These are phyloP conservation scores for Leptinotarsa rubiginosa DNA, from an alignment of 2,888 invertebrate genomes.

Conservation along the genomic window DNA sequence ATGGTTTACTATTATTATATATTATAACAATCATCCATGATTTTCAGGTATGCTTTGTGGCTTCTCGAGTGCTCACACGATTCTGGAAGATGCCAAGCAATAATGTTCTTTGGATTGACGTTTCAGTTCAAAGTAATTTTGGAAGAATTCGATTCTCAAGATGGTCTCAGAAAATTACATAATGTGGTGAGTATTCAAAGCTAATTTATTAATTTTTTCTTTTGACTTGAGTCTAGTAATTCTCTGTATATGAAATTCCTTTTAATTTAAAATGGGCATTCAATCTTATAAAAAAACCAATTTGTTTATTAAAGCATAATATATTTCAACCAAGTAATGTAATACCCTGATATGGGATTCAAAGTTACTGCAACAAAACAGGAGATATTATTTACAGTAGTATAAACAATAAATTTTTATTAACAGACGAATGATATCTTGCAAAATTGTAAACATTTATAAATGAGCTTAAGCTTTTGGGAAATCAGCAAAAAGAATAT, in stretches of 20 bases:
- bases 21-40: background rate
- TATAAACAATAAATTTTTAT: background rate
- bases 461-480: too few relatives aligned
- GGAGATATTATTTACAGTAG: background rate
- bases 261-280: too few relatives aligned
- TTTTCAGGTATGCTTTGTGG: slow-evolving; percentile 88
- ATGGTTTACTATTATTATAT: background rate
- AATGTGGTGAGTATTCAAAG: slow-evolving; percentile 79
- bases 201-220: background rate
- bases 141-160: slow-evolving; percentile 93
- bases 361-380: background rate
- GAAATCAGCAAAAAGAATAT: too few relatives aligned
- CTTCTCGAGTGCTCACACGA: slow-evolving; percentile 92
- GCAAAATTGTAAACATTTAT: too few relatives aligned
- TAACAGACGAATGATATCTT: background rate
- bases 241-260: too few relatives aligned
- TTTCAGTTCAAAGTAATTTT: slow-evolving; percentile 94
- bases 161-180: slow-evolving; percentile 92
- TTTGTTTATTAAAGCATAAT: background rate
- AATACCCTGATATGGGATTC: background rate
- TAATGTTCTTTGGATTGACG: slow-evolving; percentile 96
- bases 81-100: slow-evolving; percentile 97
- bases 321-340: slow-evolving; percentile 1
- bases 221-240: too few relatives aligned
- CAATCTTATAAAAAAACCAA: too few relatives aligned